Percentiles rank a stretch among this genome's conserved stretches.
Conservation (phyloP, 2,888 invertebrate genomes). For the Orchestes rusci region DNA sequence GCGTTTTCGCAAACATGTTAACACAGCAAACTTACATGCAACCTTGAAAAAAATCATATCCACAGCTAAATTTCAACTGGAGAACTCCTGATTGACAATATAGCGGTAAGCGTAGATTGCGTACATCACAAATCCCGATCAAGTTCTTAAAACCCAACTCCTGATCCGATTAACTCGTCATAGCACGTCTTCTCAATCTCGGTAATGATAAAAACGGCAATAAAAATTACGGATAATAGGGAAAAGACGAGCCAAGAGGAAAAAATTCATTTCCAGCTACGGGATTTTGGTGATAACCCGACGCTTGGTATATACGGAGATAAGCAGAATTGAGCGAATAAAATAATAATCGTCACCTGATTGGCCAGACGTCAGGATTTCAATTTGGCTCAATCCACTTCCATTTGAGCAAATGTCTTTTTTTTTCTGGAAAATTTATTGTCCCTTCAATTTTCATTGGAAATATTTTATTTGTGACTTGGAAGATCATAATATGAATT, state of each 20-base stretch:
- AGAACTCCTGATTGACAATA: no score
- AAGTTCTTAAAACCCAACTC: slow-evolving; percentile 43
- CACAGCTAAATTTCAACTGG: no score
- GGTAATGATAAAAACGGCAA: slow-evolving; percentile 46
- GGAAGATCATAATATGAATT: no score
- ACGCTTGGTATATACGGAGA: slow-evolving; percentile 30
- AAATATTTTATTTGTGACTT: no score
- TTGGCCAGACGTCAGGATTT: slow-evolving; percentile 38
- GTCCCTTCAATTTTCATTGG: no score
- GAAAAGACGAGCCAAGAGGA: slow-evolving; percentile 30
- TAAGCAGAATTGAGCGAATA: slow-evolving; percentile 47
- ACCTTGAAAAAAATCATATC: no score
- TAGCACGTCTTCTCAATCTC: slow-evolving; percentile 44
- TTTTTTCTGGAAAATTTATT: no score
- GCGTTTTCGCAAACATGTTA: no score
- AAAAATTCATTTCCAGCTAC: slow-evolving; percentile 31
- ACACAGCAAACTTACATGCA: no score
- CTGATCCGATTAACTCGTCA: slow-evolving; percentile 45
- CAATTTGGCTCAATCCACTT: slow-evolving; percentile 40
- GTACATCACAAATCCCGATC: slow-evolving; percentile 43
- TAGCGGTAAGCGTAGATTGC: no score
- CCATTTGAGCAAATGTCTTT: slow-evolving; percentile 9
- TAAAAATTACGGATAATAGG: slow-evolving; percentile 46
- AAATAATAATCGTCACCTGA: slow-evolving; percentile 52
- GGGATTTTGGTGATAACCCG: slow-evolving; percentile 29